phyloP scores from a whole-genome alignment of 1,140 invertebrate species.

The Bathynomus jamesi region DNA sequence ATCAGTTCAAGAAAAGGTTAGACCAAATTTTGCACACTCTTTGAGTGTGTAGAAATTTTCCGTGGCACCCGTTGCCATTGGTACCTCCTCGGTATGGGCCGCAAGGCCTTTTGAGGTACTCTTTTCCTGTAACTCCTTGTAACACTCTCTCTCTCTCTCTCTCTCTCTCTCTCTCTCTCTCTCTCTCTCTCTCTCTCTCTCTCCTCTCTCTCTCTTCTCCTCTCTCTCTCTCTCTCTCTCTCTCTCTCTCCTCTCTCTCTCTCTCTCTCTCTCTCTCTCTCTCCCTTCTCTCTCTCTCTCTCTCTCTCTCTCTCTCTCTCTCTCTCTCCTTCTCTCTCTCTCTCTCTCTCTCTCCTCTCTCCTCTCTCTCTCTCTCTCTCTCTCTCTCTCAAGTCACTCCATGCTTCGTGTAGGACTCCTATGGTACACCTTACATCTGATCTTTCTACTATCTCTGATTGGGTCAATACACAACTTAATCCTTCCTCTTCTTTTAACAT shows the following conservation, averaged over 20 bases:
- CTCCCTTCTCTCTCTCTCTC: not conserved
- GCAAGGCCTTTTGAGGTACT: too few species aligned
- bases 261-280: conserved; percentile 6
- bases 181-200: conserved; percentile 1
- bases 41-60: too few species aligned
- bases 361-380: not conserved
- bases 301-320: conserved; percentile 7
- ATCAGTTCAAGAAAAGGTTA: too few species aligned
- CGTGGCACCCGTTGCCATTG: too few species aligned
- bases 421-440: too few species aligned
- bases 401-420: too few species aligned
- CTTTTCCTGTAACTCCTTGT: not conserved
- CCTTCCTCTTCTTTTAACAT: too few species aligned
- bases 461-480: too few species aligned
- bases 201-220: not conserved
- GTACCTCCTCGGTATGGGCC: too few species aligned
- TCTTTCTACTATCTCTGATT: too few species aligned
- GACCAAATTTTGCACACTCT: too few species aligned
- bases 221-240: conserved; percentile 9
- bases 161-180: conserved; percentile 9
- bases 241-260: conserved; percentile 8
- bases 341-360: not conserved
- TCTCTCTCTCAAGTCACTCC: conserved; percentile 6
- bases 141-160: conserved; percentile 3
- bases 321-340: conserved; percentile 9